A percentile compares a stretch with the other conserved stretches of the same genome.
phyloP scores from a whole-genome alignment of 2,113 vertebrate species.

The Tichodroma muraria region DNA sequence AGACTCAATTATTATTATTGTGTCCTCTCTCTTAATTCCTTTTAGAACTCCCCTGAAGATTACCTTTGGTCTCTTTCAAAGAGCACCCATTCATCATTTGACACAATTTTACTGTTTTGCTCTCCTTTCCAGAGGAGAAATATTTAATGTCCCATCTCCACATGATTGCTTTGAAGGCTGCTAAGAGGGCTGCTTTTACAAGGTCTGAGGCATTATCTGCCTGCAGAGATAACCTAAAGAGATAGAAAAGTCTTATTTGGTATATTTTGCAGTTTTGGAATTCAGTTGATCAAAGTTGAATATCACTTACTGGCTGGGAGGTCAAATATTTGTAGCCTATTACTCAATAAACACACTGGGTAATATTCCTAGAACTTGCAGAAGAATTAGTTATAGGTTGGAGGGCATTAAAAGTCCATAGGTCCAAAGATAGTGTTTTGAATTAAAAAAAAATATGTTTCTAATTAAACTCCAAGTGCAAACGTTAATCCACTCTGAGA shows the following conservation, averaged over 20 bases:
- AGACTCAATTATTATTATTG: not conserved
- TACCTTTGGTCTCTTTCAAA: not conserved
- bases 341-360: not conserved
- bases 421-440: not conserved
- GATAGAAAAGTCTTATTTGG: not conserved
- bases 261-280: not conserved
- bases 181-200: not conserved
- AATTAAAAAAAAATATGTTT: not conserved
- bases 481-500: not conserved
- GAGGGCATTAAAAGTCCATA: not conserved
- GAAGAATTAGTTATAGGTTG: not conserved
- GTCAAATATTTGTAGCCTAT: not conserved
- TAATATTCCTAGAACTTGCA: not conserved
- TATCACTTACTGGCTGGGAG: not conserved
- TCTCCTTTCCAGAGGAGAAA: not conserved
- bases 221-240: not conserved
- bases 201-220: not conserved
- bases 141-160: not conserved
- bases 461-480: not conserved
- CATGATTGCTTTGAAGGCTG: not conserved
- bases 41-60: not conserved
- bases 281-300: not conserved
- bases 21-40: not conserved
- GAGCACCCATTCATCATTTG: not conserved
- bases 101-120: not conserved